Base-by-base conservation (phyloP, 1,140 invertebrate genomes). In the Acromyrmex heyeri region DNA sequence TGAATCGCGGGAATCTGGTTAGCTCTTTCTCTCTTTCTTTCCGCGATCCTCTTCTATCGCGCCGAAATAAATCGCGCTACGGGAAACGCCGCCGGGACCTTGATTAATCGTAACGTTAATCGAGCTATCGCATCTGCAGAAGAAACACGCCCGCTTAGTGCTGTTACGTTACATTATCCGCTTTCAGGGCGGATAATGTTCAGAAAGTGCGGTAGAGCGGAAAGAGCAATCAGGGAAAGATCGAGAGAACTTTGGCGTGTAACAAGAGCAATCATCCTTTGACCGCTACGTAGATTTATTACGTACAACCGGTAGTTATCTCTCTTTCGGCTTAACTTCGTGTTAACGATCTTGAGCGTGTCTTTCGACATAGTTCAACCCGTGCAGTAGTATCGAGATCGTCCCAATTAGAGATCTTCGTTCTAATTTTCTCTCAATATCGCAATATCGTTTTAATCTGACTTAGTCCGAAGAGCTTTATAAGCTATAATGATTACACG, bases 51-150 rank as follows among this genome's bases (percentile, higher is more conserved):
- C 38, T 61, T 16, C 57, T 48, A 12, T 69, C 3, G 12, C 10
- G 24, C 24, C 44, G 64, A 78, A 78, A 77, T 86, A 2, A 62
- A 61, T 38, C 70, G 67, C 57, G 70, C 27, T 75, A 30, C 38
- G 70, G n/a, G 79, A 85, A 81, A 10, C 75, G 24, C 34, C 78
- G 10, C 7, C 55, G n/a, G 18, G 55, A 34, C 34, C 34, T 24
- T 38, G 67, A 82, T 73, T 82, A 61, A 82, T 73, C 55, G 67
- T 48, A 44, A 61, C 38, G 69, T 59, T 82, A 82, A 82, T 61
- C 79, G 55, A 82, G 69, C 67, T 44, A 82, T 72, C 30, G 24
- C 69, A 38, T 38, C 18, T 59, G 12, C 67, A 59, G 75, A 50
- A 44, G 38, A 48, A 50, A 50, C 14, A 30, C 65, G 38, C 6